phyloP scores from a whole-genome alignment of 2,113 vertebrate genomes.

The Clupea harengus region DNA sequence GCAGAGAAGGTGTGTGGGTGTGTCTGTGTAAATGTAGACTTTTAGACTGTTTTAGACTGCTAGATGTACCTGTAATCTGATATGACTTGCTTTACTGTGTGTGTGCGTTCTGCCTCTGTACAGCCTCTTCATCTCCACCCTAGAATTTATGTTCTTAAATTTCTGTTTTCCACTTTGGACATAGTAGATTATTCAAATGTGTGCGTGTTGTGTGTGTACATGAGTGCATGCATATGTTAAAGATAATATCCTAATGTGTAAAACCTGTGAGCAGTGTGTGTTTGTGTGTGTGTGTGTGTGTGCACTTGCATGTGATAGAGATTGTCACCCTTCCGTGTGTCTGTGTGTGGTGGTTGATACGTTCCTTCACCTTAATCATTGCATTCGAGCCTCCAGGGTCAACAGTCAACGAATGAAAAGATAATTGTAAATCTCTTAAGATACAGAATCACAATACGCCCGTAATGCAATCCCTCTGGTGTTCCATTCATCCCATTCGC shows the following conservation, averaged over 20 bases:
- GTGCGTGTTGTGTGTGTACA: background rate
- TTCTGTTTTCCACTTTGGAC: no score
- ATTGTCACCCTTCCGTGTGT: background rate
- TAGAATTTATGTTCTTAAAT: no score
- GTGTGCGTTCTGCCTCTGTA: no score
- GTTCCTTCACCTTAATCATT: background rate
- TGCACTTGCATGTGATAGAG: background rate
- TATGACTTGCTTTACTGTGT: background rate
- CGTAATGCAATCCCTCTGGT: background rate
- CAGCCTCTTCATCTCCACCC: no score
- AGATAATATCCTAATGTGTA: background rate
- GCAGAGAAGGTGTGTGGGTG: constrained; percentile 82
- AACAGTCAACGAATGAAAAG: background rate
- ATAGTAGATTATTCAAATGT: no score
- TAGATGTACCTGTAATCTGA: no score
- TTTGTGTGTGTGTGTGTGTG: background rate
- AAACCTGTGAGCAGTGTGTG: background rate
- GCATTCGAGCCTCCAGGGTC: background rate
- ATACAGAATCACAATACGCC: background rate
- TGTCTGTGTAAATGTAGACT: background rate
- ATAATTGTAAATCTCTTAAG: background rate
- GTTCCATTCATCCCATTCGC: background rate
- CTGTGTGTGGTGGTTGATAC: background rate
- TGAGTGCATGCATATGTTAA: background rate
- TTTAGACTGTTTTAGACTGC: no score